Evolutionary conservation across 2,113 vertebrate species (phyloP), one percentile per base, ranked within the genome.

Genomic region (Melanerpes formicivorus): DNA sequence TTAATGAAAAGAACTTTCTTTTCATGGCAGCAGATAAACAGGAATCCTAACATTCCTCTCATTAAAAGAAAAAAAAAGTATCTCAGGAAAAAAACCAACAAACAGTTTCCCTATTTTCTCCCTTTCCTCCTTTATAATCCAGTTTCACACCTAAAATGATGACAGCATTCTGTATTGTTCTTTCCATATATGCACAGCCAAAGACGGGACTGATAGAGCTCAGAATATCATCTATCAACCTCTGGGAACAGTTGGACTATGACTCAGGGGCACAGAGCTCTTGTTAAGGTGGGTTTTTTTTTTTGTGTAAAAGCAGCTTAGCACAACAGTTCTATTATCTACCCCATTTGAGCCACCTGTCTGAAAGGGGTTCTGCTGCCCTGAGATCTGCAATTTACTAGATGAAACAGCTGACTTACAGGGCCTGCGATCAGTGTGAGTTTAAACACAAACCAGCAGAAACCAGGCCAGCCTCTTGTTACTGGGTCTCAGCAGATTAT

Each of bases 341-440:
- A 96, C 93, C 25, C 58, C 96, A 92, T 97, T 97, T 97, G 96
- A 97, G 96, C 98, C 98, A 99, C 98, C 98, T 99, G 98, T 98
- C 95, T 95, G 76, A 59, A 93, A 74, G 75, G 95, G 97, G 95
- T 94, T 96, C 84, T 66, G 40, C 90, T 96, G 92, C 84, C 74
- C 67, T 30, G 25, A 96, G 93, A 97, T 78, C 89, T 25, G 13
- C 88, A 94, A 72, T 84, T 93, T 94, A 97, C 90, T 96, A 90
- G 96, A 96, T 89, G 93, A 94, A 97, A 96, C 98, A 98, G 98
- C 98, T 98, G 98, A 98, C 96, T 94, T 54, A 63, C 87, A 76
- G 93, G 75, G 58, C 80, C 50, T 80, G 54, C 85, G 95, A 95
- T 97, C 85, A 84, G 58, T 67, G 70, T 73, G 64, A 83, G 54